Evolutionary conservation across 1,140 invertebrate species (phyloP).

Genomic region (Rhagoletis zephyria): DNA sequence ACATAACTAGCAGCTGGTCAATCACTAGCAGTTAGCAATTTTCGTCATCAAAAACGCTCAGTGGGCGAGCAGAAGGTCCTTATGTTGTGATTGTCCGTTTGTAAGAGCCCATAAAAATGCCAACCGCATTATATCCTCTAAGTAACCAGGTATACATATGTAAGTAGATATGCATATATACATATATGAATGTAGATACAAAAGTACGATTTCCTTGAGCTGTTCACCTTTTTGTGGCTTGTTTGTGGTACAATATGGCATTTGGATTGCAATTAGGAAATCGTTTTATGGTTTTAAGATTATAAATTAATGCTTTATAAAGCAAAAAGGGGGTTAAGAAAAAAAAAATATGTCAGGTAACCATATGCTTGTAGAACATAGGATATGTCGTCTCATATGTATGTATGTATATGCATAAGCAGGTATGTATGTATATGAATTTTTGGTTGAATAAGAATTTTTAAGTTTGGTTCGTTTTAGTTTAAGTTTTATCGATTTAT

Average conservation of each 20-base stretch:
- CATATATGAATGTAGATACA: not conserved
- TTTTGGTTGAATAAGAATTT: no score
- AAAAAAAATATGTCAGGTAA: not conserved
- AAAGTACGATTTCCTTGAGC: not conserved
- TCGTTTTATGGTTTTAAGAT: constrained; percentile 38
- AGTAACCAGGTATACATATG: not conserved
- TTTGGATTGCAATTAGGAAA: constrained; percentile 40
- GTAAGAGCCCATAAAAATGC: not conserved
- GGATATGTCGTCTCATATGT: no score
- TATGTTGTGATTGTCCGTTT: constrained; percentile 31
- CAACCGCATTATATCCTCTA: constrained; percentile 12
- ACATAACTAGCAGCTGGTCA: constrained; percentile 37
- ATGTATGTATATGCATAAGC: not conserved
- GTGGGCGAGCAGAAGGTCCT: constrained; percentile 1
- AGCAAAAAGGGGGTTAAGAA: not conserved
- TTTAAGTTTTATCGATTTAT: no score
- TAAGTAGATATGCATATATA: not conserved
- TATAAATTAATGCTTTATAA: not conserved
- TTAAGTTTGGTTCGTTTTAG: no score
- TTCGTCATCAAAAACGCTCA: not conserved
- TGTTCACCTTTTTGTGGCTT: constrained; percentile 34
- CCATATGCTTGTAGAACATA: no score
- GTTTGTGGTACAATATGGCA: constrained; percentile 42
- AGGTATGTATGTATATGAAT: no score
- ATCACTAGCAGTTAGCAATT: not conserved